Evolutionary conservation across 1,140 invertebrate genomes (phyloP), one percentile per base, ranked within the genome.

Genomic region (Drosophila sulfurigaster): DNA sequence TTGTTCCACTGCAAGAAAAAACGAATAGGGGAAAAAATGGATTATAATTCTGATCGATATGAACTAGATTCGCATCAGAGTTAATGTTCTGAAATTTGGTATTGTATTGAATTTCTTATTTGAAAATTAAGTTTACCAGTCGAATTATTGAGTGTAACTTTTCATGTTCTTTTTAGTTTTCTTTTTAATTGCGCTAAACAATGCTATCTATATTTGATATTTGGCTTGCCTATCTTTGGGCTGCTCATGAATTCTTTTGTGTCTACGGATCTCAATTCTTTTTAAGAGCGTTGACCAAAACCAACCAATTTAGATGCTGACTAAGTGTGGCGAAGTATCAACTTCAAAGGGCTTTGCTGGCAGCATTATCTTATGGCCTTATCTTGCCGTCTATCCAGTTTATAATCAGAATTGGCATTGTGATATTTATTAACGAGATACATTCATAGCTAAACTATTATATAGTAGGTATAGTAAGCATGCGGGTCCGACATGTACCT

Each of bases 1-100:
- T 82, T 96, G 93, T 1, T 95, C 93, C 38, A 94, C 93, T 82
- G 94, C 5, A 64, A 15, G n/a, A 43, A 38, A 56, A 41, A 57
- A 41, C 4, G 0, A 41, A 56, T 10, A 35, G 3, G 8, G 13
- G 5, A 5, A 6, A 4, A 25, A 25, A 25, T 25, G 20, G 20
- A 3, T 25, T 25, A 25, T 25, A 25, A 4, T 25, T 4, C 20
- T 25, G 20, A 25, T 20, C 3, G 20, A 20, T 20, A 3, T 3
- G 20, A 20, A 20, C 2, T 3, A 2, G 20, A 20, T 20, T 20
- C 20, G 20, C 20, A 20, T 4, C 3, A 25, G 20, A 4, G 20
- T 25, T 25, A 25, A 25, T 25, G 3, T 3, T 25, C 20, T 25
- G 20, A 25, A 25, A 25, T 25, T 25, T 25, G 20, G 3, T 25